Conservation (phyloP, 1,140 invertebrate species). For the Drosophila aff. region DNA sequence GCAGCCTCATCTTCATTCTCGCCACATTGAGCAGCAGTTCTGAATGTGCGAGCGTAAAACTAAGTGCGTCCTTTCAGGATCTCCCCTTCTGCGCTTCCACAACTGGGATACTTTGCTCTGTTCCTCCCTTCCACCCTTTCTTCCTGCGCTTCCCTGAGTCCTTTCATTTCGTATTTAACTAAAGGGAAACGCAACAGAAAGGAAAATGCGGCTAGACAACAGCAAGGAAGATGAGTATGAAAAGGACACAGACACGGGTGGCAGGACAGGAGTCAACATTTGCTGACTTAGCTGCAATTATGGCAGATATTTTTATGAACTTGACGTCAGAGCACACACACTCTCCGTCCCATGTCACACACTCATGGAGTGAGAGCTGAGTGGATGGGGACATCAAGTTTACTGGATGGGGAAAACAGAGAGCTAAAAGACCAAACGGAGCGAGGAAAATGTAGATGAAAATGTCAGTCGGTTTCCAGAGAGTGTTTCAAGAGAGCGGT, state of each 20-base stretch:
- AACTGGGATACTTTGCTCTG: neutral
- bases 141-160: conserved; percentile 56
- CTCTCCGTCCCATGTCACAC: conserved; percentile 16
- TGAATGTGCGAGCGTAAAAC: conserved; percentile 57
- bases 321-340: conserved; percentile 51
- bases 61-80: conserved; percentile 59
- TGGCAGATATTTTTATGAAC: conserved; percentile 73
- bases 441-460: conserved; percentile 36
- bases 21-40: conserved; percentile 61
- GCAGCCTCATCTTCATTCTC: conserved; percentile 31
- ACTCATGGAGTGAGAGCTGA: neutral
- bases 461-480: conserved; percentile 2
- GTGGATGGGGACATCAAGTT: conserved; percentile 5
- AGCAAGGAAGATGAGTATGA: conserved; percentile 2
- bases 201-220: conserved; percentile 49
- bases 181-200: conserved; percentile 50
- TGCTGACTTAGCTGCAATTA: conserved; percentile 69
- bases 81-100: neutral
- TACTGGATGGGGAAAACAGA: conserved; percentile 8
- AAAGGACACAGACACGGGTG: neutral
- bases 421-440: conserved; percentile 20
- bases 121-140: conserved; percentile 25
- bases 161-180: conserved; percentile 70
- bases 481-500: neutral
- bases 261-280: conserved; percentile 50